Percentiles rank a stretch among this genome's conserved stretches.
These are phyloP conservation scores for Cassiopea andromeda DNA, from an alignment of 30 jellyfish, hydroid and myxozoan genomes.

Conservation along the genomic window DNA sequence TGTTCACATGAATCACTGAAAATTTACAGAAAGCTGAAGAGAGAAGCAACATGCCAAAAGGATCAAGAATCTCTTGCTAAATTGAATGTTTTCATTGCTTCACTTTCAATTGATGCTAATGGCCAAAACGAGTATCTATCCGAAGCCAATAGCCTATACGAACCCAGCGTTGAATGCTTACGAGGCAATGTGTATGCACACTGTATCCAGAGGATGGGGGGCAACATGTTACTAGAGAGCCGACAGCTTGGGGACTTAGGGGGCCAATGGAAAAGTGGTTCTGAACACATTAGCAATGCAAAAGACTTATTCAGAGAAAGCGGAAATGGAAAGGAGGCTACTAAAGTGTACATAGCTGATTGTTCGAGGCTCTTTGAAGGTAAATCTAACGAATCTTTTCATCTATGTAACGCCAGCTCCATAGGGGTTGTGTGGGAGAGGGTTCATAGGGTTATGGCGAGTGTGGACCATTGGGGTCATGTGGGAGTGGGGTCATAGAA, in stretches of 20 bases:
- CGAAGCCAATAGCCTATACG: constrained; percentile 62
- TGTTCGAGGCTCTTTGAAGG: constrained; percentile 11
- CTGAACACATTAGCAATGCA: background rate
- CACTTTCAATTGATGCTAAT: constrained; percentile 36
- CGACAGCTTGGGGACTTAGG: background rate
- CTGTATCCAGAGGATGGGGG: constrained; percentile 15
- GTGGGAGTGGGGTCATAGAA: too few relatives aligned
- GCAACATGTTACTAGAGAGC: background rate
- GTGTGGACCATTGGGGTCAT: too few relatives aligned
- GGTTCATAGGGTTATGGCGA: too few relatives aligned
- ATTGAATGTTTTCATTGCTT: constrained; percentile 48
- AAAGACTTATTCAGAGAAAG: background rate
- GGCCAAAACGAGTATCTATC: constrained; percentile 27
- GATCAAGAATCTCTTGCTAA: constrained; percentile 13
- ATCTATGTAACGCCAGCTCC: too few relatives aligned
- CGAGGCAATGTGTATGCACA: background rate
- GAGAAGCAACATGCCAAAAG: constrained; percentile 19
- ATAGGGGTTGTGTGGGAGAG: too few relatives aligned
- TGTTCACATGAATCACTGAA: constrained; percentile 17
- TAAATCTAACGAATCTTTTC: background rate
- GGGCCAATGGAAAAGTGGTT: background rate
- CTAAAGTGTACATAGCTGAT: background rate
- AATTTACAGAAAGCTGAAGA: constrained; percentile 57
- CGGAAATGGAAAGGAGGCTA: background rate
- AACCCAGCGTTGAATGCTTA: constrained; percentile 10